phyloP scores from a whole-genome alignment of 2,113 vertebrate genomes.

The Cottus gobio region DNA sequence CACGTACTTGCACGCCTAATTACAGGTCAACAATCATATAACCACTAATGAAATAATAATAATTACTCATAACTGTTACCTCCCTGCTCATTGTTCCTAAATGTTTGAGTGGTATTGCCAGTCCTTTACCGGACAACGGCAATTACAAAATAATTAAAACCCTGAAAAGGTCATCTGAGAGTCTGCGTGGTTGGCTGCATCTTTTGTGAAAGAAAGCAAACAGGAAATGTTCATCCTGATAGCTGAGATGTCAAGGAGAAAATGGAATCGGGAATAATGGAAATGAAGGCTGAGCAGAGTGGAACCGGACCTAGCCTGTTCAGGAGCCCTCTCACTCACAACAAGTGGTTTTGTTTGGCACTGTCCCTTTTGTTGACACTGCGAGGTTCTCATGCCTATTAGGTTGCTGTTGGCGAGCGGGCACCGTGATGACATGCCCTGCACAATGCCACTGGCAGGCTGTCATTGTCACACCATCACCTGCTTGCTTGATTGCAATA shows the following conservation, averaged over 20 bases:
- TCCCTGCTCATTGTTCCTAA: background rate
- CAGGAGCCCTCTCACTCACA: slow-evolving; percentile 35
- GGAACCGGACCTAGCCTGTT: slow-evolving; percentile 53
- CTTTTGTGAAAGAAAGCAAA: slow-evolving; percentile 14
- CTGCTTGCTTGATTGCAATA: slow-evolving; percentile 5
- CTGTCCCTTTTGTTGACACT: slow-evolving; percentile 57
- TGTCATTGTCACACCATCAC: slow-evolving; percentile 28
- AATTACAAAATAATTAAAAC: background rate
- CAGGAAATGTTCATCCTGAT: slow-evolving; percentile 33
- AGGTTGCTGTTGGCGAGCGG: slow-evolving; percentile 47
- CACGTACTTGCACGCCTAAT: background rate
- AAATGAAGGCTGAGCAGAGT: slow-evolving; percentile 19
- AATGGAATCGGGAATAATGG: background rate
- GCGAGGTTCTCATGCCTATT: slow-evolving; percentile 68
- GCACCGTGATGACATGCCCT: slow-evolving; percentile 29
- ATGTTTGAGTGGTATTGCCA: background rate
- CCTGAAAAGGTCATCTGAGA: background rate
- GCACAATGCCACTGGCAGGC: slow-evolving; percentile 20
- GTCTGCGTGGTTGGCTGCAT: background rate
- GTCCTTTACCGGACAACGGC: background rate
- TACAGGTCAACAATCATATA: background rate
- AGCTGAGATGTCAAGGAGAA: slow-evolving; percentile 18
- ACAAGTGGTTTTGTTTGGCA: slow-evolving; percentile 67
- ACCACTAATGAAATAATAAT: background rate
- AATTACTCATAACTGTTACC: background rate